A percentile compares a stretch with the other conserved stretches of the same genome.
Conservation (phyloP, 2,113 vertebrate genomes). For the Promerops cafer region DNA sequence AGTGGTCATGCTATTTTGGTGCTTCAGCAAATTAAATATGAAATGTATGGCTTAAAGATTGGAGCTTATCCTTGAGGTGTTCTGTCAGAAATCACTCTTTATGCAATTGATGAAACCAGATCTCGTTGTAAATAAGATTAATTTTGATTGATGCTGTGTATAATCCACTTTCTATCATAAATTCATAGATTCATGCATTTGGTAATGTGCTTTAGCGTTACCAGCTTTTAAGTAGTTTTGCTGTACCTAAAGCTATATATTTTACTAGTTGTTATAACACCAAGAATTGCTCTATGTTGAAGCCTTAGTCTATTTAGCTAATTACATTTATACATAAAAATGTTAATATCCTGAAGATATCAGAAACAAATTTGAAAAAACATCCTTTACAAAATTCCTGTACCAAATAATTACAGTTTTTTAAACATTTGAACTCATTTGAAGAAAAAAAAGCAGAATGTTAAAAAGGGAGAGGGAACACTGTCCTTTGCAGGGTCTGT, state of each 20-base stretch:
- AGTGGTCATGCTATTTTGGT: background rate
- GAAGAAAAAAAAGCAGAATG: background rate
- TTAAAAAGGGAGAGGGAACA: background rate
- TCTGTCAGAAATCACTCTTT: background rate
- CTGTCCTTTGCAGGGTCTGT: background rate
- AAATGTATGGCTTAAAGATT: background rate
- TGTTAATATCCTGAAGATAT: background rate
- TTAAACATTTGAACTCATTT: background rate
- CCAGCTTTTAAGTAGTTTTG: background rate
- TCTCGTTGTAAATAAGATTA: background rate
- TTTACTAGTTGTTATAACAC: background rate
- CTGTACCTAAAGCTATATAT: background rate
- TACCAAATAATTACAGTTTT: background rate
- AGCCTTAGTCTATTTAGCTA: background rate
- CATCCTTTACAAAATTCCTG: background rate
- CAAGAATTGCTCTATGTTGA: background rate
- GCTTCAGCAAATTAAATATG: background rate
- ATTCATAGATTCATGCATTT: background rate
- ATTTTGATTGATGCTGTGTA: background rate
- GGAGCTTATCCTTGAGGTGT: background rate
- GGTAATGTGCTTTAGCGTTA: background rate
- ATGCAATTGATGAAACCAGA: background rate
- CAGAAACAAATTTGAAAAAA: background rate
- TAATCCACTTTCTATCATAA: background rate
- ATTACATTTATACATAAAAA: background rate